Conservation (phyloP, 2,888 invertebrate species). For the Cantharis lateralis region DNA sequence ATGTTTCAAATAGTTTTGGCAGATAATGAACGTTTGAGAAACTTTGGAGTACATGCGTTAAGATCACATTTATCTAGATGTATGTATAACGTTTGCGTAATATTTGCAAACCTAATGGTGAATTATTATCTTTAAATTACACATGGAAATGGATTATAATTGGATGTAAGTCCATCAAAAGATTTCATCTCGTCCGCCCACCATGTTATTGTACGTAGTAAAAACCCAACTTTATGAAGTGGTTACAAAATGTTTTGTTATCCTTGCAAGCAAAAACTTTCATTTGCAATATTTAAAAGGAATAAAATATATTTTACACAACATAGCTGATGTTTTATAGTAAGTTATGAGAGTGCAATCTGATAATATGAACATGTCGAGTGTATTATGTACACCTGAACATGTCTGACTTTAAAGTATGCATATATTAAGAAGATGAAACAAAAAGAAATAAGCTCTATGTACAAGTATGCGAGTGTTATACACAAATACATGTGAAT, state of each 20-base stretch:
- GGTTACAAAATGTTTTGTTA: background rate
- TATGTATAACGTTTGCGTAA: too few species aligned
- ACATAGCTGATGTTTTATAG: background rate
- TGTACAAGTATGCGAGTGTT: slow-evolving; percentile 30
- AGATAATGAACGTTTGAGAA: background rate
- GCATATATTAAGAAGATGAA: slow-evolving; percentile 36
- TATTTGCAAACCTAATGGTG: too few species aligned
- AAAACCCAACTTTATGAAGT: background rate
- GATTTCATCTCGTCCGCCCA: too few species aligned
- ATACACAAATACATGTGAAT: slow-evolving; percentile 28
- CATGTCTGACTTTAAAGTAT: slow-evolving; percentile 36
- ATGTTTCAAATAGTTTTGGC: background rate
- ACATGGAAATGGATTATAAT: too few species aligned
- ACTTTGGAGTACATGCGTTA: background rate
- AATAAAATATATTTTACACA: background rate
- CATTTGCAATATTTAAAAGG: background rate
- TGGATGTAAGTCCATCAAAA: too few species aligned
- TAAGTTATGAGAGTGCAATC: slow-evolving; percentile 18
- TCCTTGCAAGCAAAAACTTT: background rate
- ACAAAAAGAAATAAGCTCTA: slow-evolving; percentile 27
- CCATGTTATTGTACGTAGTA: background rate
- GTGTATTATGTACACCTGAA: slow-evolving; percentile 37
- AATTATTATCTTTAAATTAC: too few species aligned
- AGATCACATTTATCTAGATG: background rate
- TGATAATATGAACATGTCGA: slow-evolving; percentile 37